Conservation (phyloP, 1,140 invertebrate species). For the Orussus abietinus region DNA sequence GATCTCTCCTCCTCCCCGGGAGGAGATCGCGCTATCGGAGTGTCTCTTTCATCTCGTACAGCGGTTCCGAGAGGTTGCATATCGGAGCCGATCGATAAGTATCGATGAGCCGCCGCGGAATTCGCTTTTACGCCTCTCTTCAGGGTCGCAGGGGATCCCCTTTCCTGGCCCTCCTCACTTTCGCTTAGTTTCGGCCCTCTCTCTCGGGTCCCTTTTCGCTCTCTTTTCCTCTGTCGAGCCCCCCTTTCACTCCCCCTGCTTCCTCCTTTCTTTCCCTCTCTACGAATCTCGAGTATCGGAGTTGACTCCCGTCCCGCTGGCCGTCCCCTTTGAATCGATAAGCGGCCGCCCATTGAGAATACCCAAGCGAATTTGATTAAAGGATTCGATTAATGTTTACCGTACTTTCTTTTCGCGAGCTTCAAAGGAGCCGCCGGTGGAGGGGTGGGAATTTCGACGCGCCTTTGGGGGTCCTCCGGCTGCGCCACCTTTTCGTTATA, state of each 20-base stretch:
- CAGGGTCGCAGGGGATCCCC: too few species aligned
- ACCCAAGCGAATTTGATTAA: slow-evolving; percentile 29
- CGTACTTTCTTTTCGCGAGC: slow-evolving; percentile 22
- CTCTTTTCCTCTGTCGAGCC: slow-evolving; percentile 2
- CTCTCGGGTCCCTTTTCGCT: slow-evolving; percentile 1
- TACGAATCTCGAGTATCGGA: slow-evolving; percentile 18
- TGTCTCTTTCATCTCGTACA: too few species aligned
- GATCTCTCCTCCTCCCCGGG: too few species aligned
- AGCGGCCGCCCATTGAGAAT: slow-evolving; percentile 22
- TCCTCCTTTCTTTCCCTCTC: slow-evolving; percentile 10
- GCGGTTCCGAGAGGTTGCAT: too few species aligned
- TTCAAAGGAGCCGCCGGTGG: slow-evolving; percentile 21
- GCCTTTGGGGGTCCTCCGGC: slow-evolving; percentile 2
- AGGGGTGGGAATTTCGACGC: slow-evolving; percentile 20
- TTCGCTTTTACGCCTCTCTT: too few species aligned
- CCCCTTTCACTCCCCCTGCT: slow-evolving; percentile 2
- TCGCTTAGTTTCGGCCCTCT: background rate
- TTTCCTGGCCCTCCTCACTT: slow-evolving; percentile 6
- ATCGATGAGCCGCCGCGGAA: too few species aligned
- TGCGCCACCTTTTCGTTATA: too few species aligned
- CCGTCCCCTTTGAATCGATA: slow-evolving; percentile 31
- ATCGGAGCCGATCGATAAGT: too few species aligned
- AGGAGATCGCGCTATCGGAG: too few species aligned
- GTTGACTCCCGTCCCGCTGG: slow-evolving; percentile 17
- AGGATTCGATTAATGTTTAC: slow-evolving; percentile 39